These are phyloP conservation scores for Amphipoea oculea DNA, from an alignment of 2,888 invertebrate genomes.

Conservation along the genomic window DNA sequence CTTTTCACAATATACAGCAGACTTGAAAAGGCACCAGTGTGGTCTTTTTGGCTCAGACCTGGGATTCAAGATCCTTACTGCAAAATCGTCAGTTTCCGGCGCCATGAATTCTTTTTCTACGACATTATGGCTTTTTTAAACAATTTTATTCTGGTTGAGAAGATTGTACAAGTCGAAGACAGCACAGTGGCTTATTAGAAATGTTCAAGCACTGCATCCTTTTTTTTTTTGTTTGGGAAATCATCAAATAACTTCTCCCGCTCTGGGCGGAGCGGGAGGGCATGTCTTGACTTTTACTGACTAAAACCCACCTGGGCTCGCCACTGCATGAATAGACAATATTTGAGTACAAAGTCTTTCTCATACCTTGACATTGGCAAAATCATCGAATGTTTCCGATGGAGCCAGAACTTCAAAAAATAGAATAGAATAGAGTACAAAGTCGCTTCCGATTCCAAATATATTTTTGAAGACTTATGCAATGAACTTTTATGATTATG, in stretches of 20 bases:
- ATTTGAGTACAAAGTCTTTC: background rate
- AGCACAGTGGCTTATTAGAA: background rate
- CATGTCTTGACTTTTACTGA: no score
- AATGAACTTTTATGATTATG: conserved; percentile 1
- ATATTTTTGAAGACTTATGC: conserved; percentile 15
- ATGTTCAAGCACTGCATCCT: background rate
- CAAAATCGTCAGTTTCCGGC: background rate
- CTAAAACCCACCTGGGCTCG: no score
- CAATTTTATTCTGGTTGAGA: background rate
- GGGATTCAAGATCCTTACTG: background rate
- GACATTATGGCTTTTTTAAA: background rate
- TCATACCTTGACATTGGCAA: no score
- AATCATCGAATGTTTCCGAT: no score
- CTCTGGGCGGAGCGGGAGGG: no score
- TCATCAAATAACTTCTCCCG: no score
- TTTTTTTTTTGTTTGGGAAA: no score
- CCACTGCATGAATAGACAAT: background rate
- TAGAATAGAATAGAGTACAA: background rate
- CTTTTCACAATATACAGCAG: background rate
- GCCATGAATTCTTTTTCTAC: background rate
- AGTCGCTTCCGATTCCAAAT: conserved; percentile 10
- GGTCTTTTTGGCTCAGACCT: background rate
- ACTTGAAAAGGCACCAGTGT: background rate
- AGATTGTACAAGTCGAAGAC: background rate
- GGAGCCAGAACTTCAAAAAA: no score